These are phyloP conservation scores for Lophochroa leadbeateri DNA, from an alignment of 2,113 vertebrate genomes.

Conservation along the genomic window DNA sequence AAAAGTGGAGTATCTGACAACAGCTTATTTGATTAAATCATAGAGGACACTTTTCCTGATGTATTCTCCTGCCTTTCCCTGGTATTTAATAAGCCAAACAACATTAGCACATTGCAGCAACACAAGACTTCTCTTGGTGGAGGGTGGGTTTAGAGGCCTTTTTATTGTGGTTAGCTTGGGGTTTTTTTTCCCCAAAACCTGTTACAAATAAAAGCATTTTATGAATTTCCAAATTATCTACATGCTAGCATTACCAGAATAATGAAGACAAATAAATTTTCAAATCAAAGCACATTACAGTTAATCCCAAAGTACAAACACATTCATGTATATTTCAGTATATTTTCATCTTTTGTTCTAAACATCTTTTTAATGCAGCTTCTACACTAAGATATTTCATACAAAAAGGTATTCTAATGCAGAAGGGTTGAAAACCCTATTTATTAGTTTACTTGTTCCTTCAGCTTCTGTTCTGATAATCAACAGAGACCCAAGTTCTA, in stretches of 20 bases:
- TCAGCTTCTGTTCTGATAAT: neutral
- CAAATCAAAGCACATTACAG: neutral
- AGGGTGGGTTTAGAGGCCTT: accelerated
- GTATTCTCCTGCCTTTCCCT: neutral
- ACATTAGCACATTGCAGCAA: neutral
- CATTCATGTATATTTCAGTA: neutral
- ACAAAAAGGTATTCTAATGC: neutral
- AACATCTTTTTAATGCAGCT: neutral
- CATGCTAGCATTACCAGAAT: neutral
- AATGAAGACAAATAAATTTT: neutral
- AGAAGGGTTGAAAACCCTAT: neutral
- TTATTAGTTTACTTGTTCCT: neutral
- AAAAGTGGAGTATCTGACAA: neutral
- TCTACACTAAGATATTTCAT: neutral
- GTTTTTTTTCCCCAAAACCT: neutral
- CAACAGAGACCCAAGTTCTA: neutral
- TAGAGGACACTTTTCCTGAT: neutral
- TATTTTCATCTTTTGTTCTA: neutral
- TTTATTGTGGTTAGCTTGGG: neutral
- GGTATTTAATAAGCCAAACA: neutral
- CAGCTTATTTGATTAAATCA: neutral
- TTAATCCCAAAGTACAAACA: neutral
- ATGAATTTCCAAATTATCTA: neutral
- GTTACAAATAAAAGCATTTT: neutral
- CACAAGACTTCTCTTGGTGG: neutral